These are phyloP conservation scores for Neuroterus valhalla DNA, from an alignment of 1,140 invertebrate genomes.

Conservation along the genomic window DNA sequence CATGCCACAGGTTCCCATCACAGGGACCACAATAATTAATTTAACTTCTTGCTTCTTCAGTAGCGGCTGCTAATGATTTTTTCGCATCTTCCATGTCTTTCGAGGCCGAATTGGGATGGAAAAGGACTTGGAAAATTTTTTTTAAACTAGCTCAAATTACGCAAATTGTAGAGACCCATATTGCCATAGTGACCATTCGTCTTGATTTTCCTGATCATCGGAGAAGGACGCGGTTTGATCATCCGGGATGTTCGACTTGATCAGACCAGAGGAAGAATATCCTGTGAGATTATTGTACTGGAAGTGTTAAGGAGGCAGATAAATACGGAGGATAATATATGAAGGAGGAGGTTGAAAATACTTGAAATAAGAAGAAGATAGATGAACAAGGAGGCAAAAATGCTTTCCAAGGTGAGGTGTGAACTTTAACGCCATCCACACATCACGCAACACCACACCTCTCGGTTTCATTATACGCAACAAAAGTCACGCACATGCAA, in stretches of 20 bases:
- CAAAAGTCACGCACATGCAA: background rate
- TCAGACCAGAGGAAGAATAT: background rate
- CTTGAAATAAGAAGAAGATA: background rate
- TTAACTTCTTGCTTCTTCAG: conserved; percentile 71
- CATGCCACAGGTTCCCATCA: conserved; percentile 47
- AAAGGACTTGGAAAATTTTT: too few species aligned
- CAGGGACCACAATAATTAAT: conserved; percentile 70
- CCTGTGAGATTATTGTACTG: conserved; percentile 29
- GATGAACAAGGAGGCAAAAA: conserved; percentile 34
- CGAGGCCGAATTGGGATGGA: background rate
- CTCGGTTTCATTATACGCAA: background rate
- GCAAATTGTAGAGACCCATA: too few species aligned
- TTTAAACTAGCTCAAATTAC: too few species aligned
- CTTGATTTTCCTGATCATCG: too few species aligned
- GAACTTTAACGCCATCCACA: conserved; percentile 57
- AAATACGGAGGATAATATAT: conserved; percentile 54
- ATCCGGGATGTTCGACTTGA: background rate
- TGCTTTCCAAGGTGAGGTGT: conserved; percentile 61
- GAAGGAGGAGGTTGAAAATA: background rate
- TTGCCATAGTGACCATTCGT: too few species aligned
- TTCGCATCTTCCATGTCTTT: conserved; percentile 65
- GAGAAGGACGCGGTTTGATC: too few species aligned
- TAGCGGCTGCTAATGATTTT: conserved; percentile 73
- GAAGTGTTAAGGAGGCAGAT: conserved; percentile 66
- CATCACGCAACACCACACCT: conserved; percentile 48